Base-by-base conservation (phyloP, 2,113 vertebrate genomes). In the Syngnathoides biaculeatus region DNA sequence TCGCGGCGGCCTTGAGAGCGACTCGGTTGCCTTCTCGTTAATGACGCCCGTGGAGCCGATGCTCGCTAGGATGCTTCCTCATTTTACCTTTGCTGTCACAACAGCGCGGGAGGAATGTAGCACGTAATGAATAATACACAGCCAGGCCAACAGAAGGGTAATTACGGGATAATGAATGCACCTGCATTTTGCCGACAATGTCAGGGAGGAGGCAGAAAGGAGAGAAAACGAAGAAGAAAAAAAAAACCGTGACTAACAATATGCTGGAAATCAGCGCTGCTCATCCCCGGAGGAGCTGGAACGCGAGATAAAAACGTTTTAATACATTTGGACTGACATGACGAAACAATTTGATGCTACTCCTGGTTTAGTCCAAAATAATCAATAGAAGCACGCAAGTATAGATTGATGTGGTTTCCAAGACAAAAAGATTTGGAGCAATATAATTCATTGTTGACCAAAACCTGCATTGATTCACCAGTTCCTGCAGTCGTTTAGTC, bases 101-200 rank as follows among this genome's bases (percentile, higher is more conserved):
- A 59, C 68, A 30, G 71, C 63, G 82, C 79, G 83, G 79, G 79
- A 74, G 74, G 76, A 86, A 85, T 63, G 78, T 40, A 50, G 48
- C 79, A 80, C 84, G 81, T 84, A 80, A 90, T 91, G 89, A 91
- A 83, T 91, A 89, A 91, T 87, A 85, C 80, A 89, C 78, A 84
- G 84, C 81, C 76, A 77, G 84, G 88, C 80, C 86, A 91, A 90
- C 90, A 89, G 88, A 84, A 50, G 88, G 90, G 87, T 91, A 92
- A 93, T 92, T 92, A 91, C 82, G 69, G 73, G 75, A 87, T 92
- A 92, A 93, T 92, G 86, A 92, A 92, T 92, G 89, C 83, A 90
- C 89, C 89, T 90, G 88, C 69, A 79, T 89, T 89, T 88, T 88
- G 73, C 76, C 74, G 74, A 88, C 86, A 88, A 89, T 89, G 89